Percentiles rank a stretch among this genome's conserved stretches.
Conservation (phyloP, 2,888 invertebrate genomes). For the Ophion ellenae region DNA sequence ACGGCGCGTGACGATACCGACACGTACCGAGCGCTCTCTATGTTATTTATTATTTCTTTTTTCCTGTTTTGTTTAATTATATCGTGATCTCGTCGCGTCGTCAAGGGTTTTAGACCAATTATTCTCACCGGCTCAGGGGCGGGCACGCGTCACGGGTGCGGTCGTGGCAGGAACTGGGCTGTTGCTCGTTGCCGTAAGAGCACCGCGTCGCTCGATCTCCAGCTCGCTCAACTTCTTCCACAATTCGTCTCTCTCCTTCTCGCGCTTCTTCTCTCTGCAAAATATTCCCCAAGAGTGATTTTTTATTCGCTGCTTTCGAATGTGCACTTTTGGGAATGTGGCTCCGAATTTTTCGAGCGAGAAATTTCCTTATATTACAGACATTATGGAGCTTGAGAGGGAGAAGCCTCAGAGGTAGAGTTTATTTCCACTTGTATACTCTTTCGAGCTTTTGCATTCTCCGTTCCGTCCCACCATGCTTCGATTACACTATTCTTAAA, state of each 20-base stretch:
- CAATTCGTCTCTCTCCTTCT: slow-evolving; percentile 98
- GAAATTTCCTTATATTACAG: no score
- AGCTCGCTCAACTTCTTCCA: slow-evolving; percentile 98
- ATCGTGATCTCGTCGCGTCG: slow-evolving; percentile 42
- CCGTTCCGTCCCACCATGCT: no score
- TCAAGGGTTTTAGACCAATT: slow-evolving; percentile 64
- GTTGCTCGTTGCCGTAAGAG: slow-evolving; percentile 77
- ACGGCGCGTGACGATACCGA: slow-evolving; percentile 13
- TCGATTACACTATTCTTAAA: no score
- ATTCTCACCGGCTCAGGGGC: slow-evolving; percentile 82
- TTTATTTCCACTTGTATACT: no score
- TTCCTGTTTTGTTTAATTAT: slow-evolving; percentile 32
- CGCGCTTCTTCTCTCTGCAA: slow-evolving; percentile 90
- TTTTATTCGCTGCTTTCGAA: no score
- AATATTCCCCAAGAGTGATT: neutral
- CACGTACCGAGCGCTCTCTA: slow-evolving; percentile 39
- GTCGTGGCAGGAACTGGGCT: slow-evolving; percentile 82
- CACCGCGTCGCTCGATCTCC: slow-evolving; percentile 86
- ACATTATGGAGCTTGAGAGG: no score
- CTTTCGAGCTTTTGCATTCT: no score
- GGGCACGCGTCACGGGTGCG: slow-evolving; percentile 81
- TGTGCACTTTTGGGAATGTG: no score
- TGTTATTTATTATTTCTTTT: slow-evolving; percentile 9
- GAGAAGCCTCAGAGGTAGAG: no score
- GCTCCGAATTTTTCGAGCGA: no score